A percentile compares a stretch with the other conserved stretches of the same genome.
Evolutionary conservation across 2,797 vertebrate genomes (phyloP).

Genomic region (Schizopygopsis pylzovi): DNA sequence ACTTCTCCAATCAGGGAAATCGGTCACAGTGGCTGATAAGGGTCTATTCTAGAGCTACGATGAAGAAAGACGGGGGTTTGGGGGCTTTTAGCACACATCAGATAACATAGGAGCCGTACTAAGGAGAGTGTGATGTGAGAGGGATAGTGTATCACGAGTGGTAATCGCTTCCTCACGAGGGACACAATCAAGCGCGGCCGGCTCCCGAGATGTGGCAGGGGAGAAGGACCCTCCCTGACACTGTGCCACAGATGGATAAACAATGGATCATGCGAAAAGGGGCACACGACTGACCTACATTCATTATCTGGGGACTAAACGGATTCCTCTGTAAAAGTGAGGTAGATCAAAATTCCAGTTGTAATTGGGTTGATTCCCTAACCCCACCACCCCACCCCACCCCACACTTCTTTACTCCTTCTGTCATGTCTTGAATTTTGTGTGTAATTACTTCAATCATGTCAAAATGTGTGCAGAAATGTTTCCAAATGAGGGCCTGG

Average conservation of each 20-base stretch:
- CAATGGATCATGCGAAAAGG: constrained; percentile 54
- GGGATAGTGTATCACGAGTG: constrained; percentile 62
- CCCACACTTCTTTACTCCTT: constrained; percentile 16
- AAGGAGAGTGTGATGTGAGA: constrained; percentile 69
- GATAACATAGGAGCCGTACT: constrained; percentile 69
- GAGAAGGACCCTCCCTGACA: constrained; percentile 61
- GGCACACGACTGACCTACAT: constrained; percentile 69
- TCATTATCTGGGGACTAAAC: constrained; percentile 61
- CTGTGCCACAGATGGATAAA: constrained; percentile 67
- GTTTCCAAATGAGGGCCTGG: constrained; percentile 63
- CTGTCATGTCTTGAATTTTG: constrained; percentile 42
- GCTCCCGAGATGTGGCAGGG: constrained; percentile 30
- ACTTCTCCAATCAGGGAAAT: constrained; percentile 60
- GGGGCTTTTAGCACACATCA: constrained; percentile 65
- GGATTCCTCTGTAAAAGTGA: constrained; percentile 56
- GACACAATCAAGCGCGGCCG: constrained; percentile 30
- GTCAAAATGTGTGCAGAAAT: constrained; percentile 72
- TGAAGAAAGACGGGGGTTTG: constrained; percentile 43
- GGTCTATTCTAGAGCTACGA: constrained; percentile 60
- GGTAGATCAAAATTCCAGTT: constrained; percentile 65
- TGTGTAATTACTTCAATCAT: constrained; percentile 81
- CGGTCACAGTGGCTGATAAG: constrained; percentile 66
- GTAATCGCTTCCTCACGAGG: constrained; percentile 62
- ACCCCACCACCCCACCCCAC: constrained; percentile 15
- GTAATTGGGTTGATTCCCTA: constrained; percentile 62